Conservation (phyloP, 2,797 vertebrate species). For the Chloroceryle amazona region DNA sequence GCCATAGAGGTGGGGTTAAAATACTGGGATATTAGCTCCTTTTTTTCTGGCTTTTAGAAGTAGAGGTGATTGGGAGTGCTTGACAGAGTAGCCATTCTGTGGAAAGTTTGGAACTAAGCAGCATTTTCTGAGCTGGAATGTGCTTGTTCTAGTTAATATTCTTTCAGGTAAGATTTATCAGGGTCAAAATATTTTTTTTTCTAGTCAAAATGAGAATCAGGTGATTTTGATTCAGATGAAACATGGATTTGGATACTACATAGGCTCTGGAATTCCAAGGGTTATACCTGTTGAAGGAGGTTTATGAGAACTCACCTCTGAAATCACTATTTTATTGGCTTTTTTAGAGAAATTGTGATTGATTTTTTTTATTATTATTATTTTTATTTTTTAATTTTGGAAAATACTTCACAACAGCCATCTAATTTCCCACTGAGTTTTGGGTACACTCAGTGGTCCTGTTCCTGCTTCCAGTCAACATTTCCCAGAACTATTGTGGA, state of each 20-base stretch:
- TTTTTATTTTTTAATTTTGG: background rate
- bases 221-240: background rate
- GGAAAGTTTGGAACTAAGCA: background rate
- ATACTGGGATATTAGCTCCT: background rate
- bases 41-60: background rate
- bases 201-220: background rate
- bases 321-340: rapidly evolving
- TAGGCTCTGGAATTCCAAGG: rapidly evolving
- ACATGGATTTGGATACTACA: rapidly evolving
- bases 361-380: background rate
- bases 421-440: rapidly evolving
- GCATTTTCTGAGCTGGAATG: background rate
- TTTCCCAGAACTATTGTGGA: background rate
- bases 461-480: background rate
- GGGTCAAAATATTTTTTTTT: background rate
- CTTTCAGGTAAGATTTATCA: background rate
- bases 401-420: background rate
- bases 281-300: background rate
- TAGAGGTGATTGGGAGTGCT: background rate
- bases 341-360: background rate
- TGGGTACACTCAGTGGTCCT: background rate
- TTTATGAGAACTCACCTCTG: background rate
- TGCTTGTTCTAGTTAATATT: background rate
- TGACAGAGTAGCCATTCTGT: background rate
- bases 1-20: background rate